Evolutionary conservation across 2,113 vertebrate species (phyloP).

Genomic region (Arizona elegans): DNA sequence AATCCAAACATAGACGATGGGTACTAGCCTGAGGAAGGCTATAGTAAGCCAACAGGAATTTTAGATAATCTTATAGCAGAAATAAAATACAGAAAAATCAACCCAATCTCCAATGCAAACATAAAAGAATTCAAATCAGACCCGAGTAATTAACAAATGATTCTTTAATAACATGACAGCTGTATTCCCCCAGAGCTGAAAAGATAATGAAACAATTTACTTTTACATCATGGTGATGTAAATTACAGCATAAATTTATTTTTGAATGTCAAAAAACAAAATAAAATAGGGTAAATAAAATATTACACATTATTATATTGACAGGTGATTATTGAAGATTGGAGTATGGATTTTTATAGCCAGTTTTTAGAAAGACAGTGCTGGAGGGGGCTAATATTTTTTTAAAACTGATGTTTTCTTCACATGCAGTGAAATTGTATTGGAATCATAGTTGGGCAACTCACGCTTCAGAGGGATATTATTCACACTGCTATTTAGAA

Average conservation of each 20-base stretch:
- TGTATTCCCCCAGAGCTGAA: background rate
- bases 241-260: conserved; percentile 6
- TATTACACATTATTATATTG: background rate
- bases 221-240: background rate
- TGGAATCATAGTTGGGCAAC: background rate
- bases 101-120: background rate
- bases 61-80: background rate
- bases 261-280: background rate
- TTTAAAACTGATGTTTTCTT: background rate
- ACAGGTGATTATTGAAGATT: background rate
- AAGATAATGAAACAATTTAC: conserved; percentile 3
- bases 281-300: background rate
- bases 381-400: background rate
- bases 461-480: background rate
- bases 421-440: background rate
- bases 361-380: background rate
- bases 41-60: background rate
- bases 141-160: background rate
- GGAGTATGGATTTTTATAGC: background rate
- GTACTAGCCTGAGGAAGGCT: background rate
- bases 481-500: background rate
- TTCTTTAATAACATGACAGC: background rate
- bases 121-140: conserved; percentile 5
- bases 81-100: background rate
- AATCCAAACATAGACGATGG: background rate